Base-by-base conservation (phyloP, 2,797 vertebrate species). In the Picus viridis region DNA sequence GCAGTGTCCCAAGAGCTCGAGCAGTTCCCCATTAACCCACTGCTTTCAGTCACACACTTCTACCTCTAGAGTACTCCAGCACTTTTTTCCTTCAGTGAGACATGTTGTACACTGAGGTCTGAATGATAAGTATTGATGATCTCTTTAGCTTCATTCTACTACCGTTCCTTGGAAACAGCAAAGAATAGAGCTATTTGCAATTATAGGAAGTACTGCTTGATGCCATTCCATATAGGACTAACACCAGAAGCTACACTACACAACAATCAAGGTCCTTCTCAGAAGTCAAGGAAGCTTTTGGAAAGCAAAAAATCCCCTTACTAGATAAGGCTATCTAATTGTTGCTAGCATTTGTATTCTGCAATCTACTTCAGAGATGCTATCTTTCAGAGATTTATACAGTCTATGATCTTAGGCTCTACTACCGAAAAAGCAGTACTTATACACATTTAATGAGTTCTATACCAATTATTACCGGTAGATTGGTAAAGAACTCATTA, bases 121-220 rank as follows among this genome's bases (percentile, higher is more conserved):
- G 56, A 86, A 30, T 5, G 61, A 39, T 45, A 70, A 81, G 64
- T 30, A 73, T 16, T 53, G 76, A 63, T 56, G 53, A 30, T 82
- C 80, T 82, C 74, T 51, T 94, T 74, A 86, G 64, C 41, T 90
- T 92, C 69, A 76, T 34, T 74, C 54, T 82, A 89, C 62, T 51
- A 32, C 32, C 14, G 23, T 12, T 86, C 51, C 58, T 71, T 69
- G 45, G 24, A 88, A 90, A 91, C 45, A 64, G 49, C 19, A 73
- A 54, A 75, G 61, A 24, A 43, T 0, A 76, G 12, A 82, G 39
- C 39, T 32, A 47, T 45, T 67, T 36, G 43, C 39, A 73, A 53
- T 72, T 72, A 45, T 0, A 88, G 57, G 13, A 47, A 53, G 27
- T 10, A 32, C 53, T 79, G 80, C 61, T 83, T 34, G 1, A 6